Evolutionary conservation across 2,797 vertebrate genomes (phyloP), one percentile per base, ranked within the genome.

Genomic region (Lepilemur septentrionalis): DNA sequence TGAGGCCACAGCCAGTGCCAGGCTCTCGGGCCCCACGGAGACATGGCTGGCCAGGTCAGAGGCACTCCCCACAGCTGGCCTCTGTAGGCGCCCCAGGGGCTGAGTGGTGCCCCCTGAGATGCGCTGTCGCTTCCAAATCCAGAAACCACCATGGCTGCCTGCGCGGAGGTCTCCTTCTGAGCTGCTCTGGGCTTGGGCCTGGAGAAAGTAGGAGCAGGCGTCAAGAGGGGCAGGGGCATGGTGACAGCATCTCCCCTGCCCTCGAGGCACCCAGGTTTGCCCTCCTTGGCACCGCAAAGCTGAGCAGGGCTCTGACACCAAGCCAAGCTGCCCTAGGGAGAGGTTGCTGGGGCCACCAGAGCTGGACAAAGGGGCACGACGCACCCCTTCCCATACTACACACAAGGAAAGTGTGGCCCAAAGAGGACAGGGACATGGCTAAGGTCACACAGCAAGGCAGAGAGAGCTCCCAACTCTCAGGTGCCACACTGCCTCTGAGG

Each of bases 91-190:
- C 15, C 97, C 97, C 57, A 97, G 41, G 8, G 96, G 61, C 61
- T 70, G 90, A 6, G 72, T 0, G 0, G 13, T 2, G 1, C 69
- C 75, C 28, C 76, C 87, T 22, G 91, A 93, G 76, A 61, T 95
- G 41, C 79, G 96, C 30, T 76, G 92, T 80, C 41, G 97, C 90
- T 97, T 98, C 96, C 97, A 97, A 85, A 90, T 97, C 97, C 97
- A 96, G 97, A 98, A 96, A 7, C 92, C 94, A 9, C 48, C 35
- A 46, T 96, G 97, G 80, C 90, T 90, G 50, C 85, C 30, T 46
- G 73, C 38, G 55, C 55, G 96, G 79, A 99, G 98, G 83, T 99
- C 98, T 38, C 97, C 97, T 93, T 99, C 98, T 0, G 98, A 99
- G 55, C 73, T 92, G 94, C 98, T 99, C 80, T 98, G 97, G 13